These are phyloP conservation scores for Rhagoletis zephyria DNA, from an alignment of 1,140 invertebrate genomes.

Conservation along the genomic window DNA sequence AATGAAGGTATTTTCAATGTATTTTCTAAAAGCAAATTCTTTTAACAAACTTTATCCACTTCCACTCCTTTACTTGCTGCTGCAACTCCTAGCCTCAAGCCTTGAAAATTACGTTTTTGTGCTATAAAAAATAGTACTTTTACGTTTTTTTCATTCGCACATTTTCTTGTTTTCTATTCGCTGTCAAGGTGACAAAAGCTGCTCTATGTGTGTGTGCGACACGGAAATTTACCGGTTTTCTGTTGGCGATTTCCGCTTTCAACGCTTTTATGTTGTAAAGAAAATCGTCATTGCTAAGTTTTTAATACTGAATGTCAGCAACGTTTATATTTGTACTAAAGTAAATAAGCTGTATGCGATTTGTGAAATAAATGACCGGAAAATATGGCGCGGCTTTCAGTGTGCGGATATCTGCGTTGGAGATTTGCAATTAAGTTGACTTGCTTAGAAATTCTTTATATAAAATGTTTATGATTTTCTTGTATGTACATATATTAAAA, in stretches of 20 bases:
- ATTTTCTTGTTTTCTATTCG: background rate
- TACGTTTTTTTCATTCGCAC: background rate
- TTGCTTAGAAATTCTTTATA: no score
- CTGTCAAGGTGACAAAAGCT: constrained; percentile 8
- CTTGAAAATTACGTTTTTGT: no score
- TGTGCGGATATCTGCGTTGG: background rate
- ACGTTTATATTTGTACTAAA: background rate
- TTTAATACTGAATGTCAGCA: background rate
- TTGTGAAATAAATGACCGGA: constrained; percentile 16
- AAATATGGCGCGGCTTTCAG: background rate
- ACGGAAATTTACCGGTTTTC: background rate
- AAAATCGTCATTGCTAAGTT: background rate
- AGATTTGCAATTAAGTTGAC: no score
- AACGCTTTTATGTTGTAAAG: constrained; percentile 7
- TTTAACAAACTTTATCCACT: no score
- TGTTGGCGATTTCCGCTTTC: constrained; percentile 16
- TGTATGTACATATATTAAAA: no score
- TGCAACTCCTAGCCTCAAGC: no score
- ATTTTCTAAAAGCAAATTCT: background rate
- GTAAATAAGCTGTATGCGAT: background rate
- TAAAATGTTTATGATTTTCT: no score
- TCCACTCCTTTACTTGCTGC: no score
- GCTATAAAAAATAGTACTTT: background rate
- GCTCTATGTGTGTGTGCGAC: background rate
- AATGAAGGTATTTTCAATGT: background rate